Evolutionary conservation across 2,113 vertebrate genomes (phyloP).

Genomic region (Rostratula benghalensis): DNA sequence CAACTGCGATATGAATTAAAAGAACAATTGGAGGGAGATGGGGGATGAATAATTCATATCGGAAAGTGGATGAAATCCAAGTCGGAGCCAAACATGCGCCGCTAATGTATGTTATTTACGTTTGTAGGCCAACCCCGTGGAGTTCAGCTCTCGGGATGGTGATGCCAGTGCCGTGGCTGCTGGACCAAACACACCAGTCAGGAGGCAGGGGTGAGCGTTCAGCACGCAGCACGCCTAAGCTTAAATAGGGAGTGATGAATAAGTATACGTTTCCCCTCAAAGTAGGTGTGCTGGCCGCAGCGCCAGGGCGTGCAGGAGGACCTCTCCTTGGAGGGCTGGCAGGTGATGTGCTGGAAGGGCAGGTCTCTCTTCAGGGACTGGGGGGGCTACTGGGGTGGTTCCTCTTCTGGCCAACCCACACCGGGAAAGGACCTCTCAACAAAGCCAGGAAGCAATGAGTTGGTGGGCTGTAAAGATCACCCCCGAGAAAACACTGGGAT

Average conservation of each 20-base stretch:
- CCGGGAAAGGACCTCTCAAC: not conserved
- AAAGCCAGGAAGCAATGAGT: not conserved
- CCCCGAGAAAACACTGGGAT: not conserved
- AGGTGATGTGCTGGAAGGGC: not conserved
- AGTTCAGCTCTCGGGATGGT: not conserved
- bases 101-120: constrained; percentile 55
- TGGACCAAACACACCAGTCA: not conserved
- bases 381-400: not conserved
- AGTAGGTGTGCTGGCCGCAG: not conserved
- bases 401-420: not conserved
- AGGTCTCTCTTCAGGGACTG: not conserved
- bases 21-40: constrained; percentile 64
- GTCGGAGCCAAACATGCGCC: not conserved
- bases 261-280: not conserved
- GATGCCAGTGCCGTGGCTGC: not conserved
- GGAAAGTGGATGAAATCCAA: constrained; percentile 70
- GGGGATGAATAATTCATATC: constrained; percentile 74
- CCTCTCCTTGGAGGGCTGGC: not conserved
- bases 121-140: not conserved
- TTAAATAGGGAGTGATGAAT: constrained; percentile 39
- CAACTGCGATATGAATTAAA: constrained; percentile 66
- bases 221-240: not conserved
- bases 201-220: not conserved
- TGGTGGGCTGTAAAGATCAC: not conserved
- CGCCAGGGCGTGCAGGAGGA: fast-evolving